Conservation (phyloP, 2,888 invertebrate genomes). For the Ganaspis brasiliensis region DNA sequence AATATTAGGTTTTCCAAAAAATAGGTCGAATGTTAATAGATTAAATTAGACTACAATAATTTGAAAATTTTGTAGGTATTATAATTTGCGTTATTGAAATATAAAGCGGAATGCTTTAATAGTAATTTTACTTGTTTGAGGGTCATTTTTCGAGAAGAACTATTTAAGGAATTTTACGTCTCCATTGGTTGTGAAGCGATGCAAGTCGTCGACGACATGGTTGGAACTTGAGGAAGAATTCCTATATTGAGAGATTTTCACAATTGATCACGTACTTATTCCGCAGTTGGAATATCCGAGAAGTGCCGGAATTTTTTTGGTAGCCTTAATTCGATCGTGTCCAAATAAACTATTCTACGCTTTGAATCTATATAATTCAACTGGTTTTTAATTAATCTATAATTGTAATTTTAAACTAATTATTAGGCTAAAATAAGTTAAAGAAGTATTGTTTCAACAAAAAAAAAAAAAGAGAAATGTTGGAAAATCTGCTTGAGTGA, state of each 20-base stretch:
- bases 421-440: too few relatives aligned
- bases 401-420: too few relatives aligned
- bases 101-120: neutral
- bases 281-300: constrained; percentile 52
- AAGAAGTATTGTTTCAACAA: too few relatives aligned
- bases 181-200: constrained; percentile 45
- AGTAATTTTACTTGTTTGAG: neutral
- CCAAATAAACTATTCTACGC: too few relatives aligned
- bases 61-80: neutral
- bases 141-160: constrained; percentile 54
- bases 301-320: constrained; percentile 48
- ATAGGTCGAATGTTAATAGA: too few relatives aligned
- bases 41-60: neutral
- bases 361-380: too few relatives aligned
- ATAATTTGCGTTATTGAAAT: neutral
- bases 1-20: too few relatives aligned
- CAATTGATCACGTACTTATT: constrained; percentile 69
- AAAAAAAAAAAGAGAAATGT: too few relatives aligned
- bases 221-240: constrained; percentile 72
- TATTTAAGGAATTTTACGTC: constrained; percentile 65
- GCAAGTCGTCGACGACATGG: constrained; percentile 58
- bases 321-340: constrained; percentile 32
- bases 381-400: too few relatives aligned
- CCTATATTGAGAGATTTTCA: constrained; percentile 71
- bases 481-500: too few relatives aligned